Percentiles rank a stretch among this genome's conserved stretches.
Evolutionary conservation across 1,140 invertebrate species (phyloP).

Genomic region (Heterodera schachtii): DNA sequence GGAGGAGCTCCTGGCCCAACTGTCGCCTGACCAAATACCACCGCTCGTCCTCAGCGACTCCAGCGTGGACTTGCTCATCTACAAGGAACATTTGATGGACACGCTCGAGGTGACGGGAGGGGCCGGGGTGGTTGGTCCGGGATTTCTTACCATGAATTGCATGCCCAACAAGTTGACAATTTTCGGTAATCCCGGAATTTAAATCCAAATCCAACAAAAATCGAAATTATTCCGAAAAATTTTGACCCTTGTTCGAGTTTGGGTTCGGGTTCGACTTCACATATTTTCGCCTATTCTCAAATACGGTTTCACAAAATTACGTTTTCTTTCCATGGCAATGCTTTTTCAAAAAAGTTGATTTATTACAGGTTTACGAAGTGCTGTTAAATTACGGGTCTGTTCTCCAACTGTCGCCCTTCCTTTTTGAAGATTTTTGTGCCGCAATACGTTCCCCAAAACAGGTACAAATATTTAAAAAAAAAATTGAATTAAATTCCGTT

Average conservation of each 20-base stretch:
- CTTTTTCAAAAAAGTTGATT: not conserved
- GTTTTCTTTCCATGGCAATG: too few species aligned
- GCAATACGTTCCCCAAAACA: conserved; percentile 37
- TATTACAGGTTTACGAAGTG: conserved; percentile 46
- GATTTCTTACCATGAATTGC: too few species aligned
- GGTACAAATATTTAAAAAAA: not conserved
- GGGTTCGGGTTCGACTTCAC: not conserved
- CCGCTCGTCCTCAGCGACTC: conserved; percentile 30
- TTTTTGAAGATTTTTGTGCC: conserved; percentile 55
- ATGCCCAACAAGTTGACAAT: too few species aligned
- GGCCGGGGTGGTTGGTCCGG: too few species aligned
- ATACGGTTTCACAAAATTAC: too few species aligned
- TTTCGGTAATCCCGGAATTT: too few species aligned
- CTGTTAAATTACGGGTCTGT: conserved; percentile 32
- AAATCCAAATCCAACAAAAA: too few species aligned
- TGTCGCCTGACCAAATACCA: conserved; percentile 33
- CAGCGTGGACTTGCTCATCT: conserved; percentile 46
- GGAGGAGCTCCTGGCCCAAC: not conserved
- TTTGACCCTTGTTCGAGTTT: too few species aligned
- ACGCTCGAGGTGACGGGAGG: conserved; percentile 35
- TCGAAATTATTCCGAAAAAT: too few species aligned
- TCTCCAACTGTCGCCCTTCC: conserved; percentile 51
- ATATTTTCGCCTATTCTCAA: too few species aligned
- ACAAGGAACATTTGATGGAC: conserved; percentile 39
- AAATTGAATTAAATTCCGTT: not conserved